Evolutionary conservation across 2,888 invertebrate species (phyloP).

Genomic region (Melieria crassipennis): DNA sequence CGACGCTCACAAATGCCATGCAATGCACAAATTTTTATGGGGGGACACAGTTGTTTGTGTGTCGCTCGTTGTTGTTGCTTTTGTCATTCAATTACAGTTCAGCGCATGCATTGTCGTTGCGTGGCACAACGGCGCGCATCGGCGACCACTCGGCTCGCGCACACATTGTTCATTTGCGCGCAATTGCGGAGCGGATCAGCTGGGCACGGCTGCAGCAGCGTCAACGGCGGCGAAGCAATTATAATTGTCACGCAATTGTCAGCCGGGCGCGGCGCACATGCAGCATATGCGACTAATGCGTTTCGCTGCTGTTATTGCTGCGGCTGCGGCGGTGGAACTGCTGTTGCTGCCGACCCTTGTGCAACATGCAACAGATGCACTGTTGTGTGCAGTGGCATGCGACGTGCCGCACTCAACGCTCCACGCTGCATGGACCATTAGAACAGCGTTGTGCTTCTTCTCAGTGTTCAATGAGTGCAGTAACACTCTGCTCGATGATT

Average conservation of each 20-base stretch:
- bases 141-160: background rate
- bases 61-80: slow-evolving; percentile 9
- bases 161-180: slow-evolving; percentile 25
- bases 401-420: too few relatives aligned
- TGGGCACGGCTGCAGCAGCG: slow-evolving; percentile 5
- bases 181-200: slow-evolving; percentile 19
- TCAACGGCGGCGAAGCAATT: slow-evolving; percentile 38
- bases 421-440: too few relatives aligned
- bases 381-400: too few relatives aligned
- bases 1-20: background rate
- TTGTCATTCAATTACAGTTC: slow-evolving; percentile 24
- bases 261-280: background rate
- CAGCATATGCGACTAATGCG: background rate
- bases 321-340: too few relatives aligned
- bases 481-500: too few relatives aligned
- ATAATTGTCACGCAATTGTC: slow-evolving; percentile 49
- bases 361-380: slow-evolving; percentile 1
- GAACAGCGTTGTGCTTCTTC: too few relatives aligned
- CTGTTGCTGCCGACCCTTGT: background rate
- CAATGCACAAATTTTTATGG: background rate
- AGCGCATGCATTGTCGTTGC: background rate
- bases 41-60: slow-evolving; percentile 8
- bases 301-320: too few relatives aligned
- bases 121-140: background rate
- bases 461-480: too few relatives aligned